Conservation (phyloP, 92 coral and sea anemone species). For the Porites lobata region DNA sequence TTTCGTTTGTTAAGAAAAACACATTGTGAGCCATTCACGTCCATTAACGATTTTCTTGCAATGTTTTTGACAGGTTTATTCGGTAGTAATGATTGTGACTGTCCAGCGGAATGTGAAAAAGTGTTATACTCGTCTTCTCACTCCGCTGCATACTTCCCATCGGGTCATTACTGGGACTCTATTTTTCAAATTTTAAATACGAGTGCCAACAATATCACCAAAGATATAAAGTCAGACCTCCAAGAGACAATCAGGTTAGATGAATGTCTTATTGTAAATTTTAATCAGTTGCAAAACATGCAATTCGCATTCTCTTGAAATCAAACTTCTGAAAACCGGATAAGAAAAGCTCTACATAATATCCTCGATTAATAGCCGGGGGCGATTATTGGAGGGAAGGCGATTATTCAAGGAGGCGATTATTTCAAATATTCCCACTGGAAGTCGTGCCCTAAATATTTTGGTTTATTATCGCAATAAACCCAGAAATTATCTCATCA, state of each 20-base stretch:
- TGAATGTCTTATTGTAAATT: not conserved
- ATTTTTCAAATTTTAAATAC: not conserved
- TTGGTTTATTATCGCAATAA: no score
- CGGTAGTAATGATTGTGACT: constrained; percentile 44
- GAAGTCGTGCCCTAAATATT: no score
- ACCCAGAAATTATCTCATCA: no score
- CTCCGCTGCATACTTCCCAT: constrained; percentile 59
- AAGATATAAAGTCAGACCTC: not conserved
- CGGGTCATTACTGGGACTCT: constrained; percentile 41
- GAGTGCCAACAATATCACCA: not conserved
- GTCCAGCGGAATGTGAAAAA: constrained; percentile 54
- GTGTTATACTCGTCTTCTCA: constrained; percentile 12
- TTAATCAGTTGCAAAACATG: no score
- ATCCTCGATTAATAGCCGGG: no score
- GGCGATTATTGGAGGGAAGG: no score
- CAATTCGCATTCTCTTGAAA: no score
- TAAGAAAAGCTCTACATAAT: no score
- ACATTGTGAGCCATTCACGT: not conserved
- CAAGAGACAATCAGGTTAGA: constrained; percentile 10
- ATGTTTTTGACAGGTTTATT: not conserved
- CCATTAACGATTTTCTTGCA: no score
- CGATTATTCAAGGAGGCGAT: no score
- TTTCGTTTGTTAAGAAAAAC: not conserved
- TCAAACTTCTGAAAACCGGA: no score
- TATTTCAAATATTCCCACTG: no score